Evolutionary conservation across 64 coral and sea anemone genomes (phyloP), one percentile per base, ranked within the genome.

Genomic region (Catalaphyllia jardinei): DNA sequence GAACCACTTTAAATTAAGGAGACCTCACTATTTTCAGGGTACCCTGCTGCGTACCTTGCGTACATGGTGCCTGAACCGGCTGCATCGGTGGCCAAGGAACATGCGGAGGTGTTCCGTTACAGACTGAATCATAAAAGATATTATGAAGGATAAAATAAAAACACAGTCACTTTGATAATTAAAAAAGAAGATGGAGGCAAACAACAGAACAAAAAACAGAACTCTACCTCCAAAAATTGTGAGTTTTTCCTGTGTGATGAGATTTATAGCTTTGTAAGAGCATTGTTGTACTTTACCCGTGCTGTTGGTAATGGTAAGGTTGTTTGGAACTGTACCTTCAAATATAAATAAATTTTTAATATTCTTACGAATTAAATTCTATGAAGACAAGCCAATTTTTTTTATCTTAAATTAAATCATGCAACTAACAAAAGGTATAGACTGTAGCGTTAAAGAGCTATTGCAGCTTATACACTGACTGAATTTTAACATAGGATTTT

Each of bases 61-160:
- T 54, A 61, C 52, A 60, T 60, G 78, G 27, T 20, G 78, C n/a
- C 10, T 24, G 78, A 62, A 80, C 57, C 27, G 78, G 52, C 5
- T 55, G 78, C 78, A 80, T 80, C 8, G 29, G 78, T 19, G 57
- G 27, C 78, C 78, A 80, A 31, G 78, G 78, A 61, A 80, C 78
- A 18, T 60, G 52, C 18, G 78, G 78, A 62, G 78, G 78, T 17
- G 78, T 80, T 25, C 78, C 78, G 15, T 80, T 80, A 28, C 55
- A 80, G 13, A 11, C 78, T 80, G 11, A 6, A 61, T 20, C 22
- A 57, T 10, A 61, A 61, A 10, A 22, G 1, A 24, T 25, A 11
- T 25, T 27, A 69, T 28, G 22, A n/a, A 24, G 22, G n/a, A 69
- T 19, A 67, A 24, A 19, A 67, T 24, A 67, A 0, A 67, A 69